Base-by-base conservation (phyloP, 2,888 invertebrate species). In the Scaptomyza cyrtandrae region DNA sequence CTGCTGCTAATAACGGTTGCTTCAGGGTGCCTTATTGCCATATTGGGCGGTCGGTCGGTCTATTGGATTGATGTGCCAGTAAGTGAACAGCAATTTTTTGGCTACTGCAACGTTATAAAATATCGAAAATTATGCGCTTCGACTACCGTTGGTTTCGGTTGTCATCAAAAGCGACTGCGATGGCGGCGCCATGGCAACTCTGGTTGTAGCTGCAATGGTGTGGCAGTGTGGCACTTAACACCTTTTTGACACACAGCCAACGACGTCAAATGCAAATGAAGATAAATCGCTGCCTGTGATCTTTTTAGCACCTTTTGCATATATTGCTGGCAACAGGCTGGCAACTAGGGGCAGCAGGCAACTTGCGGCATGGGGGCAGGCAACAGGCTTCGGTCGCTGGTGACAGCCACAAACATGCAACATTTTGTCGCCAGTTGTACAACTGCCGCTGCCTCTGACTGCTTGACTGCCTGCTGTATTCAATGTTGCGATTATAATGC, bases 261-360 rank as follows among this genome's bases (percentile, higher is more conserved):
- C 89, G 87, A 86, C 85, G 86, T 85, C 85, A 86, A 85, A 85
- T 89, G 88, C 88, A 89, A 89, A 89, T 88, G 89, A 89, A 88
- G 90, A 89, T 89, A 89, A 89, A 89, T 89, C 88, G 88, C 82
- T 84, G 82, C 72, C 78, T 89, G 77, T 88, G 89, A 89, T 89
- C 86, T 85, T 84, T 89, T 86, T 84, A 86, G 87, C 88, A 89
- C 89, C 81, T 86, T 86, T 88, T 88, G 85, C 88, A 87, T 85
- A 85, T 76, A 83, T 86, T 88, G 75, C 78, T 52, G 52, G 62
- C 66, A 71, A 61, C 64, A 50, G 53, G 48, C 52, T 48, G 45
- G 37, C 46, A 13, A 39, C 52, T 24, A 44, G 46, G 49, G 41
- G 49, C 59, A 27, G 54, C 73, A 54, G 50, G 67, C 58, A 29